These are phyloP conservation scores for Lycaon pictus DNA, from an alignment of 2,113 vertebrate species.

Conservation along the genomic window DNA sequence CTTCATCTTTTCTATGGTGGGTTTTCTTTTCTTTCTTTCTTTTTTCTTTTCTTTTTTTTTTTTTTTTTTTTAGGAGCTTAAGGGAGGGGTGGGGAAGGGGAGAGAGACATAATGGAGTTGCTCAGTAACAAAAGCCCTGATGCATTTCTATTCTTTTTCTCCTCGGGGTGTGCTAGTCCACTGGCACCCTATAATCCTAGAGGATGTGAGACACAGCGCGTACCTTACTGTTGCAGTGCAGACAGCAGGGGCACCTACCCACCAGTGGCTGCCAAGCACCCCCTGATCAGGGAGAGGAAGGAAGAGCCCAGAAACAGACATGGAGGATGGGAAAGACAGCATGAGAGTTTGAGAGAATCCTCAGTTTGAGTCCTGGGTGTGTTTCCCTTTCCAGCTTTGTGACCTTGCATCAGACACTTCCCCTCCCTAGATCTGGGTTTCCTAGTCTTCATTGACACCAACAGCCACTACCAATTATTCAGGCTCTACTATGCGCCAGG, in stretches of 20 bases:
- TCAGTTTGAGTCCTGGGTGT: not conserved
- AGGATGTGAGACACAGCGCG: constrained; percentile 38
- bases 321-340: not conserved
- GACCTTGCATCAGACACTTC: not conserved
- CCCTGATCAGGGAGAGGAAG: too few species aligned
- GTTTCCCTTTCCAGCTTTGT: not conserved
- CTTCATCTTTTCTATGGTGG: constrained; percentile 75
- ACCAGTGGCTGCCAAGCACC: not conserved
- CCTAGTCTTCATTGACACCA: not conserved
- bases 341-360: not conserved
- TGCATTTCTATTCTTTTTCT: constrained; percentile 69
- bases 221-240: constrained; percentile 68
- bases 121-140: constrained; percentile 84
- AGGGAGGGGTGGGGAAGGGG: constrained; percentile 46
- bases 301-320: not conserved
- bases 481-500: not conserved
- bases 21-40: not conserved
- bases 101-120: constrained; percentile 65
- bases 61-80: constrained; percentile 52
- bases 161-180: constrained; percentile 55
- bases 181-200: constrained; percentile 82
- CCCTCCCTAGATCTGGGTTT: not conserved
- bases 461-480: not conserved
- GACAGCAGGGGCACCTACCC: not conserved
- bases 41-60: constrained; percentile 62